Evolutionary conservation across 1,140 invertebrate species (phyloP), one percentile per base, ranked within the genome.

Genomic region (Brachionus rotundiformis): DNA sequence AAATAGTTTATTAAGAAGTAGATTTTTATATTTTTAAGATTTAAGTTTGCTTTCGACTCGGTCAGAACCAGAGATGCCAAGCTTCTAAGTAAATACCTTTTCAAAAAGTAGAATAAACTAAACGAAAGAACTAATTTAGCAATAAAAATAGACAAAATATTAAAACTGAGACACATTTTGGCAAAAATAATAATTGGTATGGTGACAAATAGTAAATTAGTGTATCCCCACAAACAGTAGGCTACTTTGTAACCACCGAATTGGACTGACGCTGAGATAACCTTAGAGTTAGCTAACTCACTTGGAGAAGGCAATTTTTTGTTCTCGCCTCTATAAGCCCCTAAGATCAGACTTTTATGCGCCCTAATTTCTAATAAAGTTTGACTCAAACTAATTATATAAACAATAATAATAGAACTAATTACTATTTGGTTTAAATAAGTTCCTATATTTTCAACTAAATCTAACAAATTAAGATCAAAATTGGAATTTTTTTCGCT

Each of bases 181-280:
- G 59, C 13, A 19, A 79, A 1, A 27, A 19, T 79, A 16, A 16
- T 10, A 19, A 54, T 13, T 11, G 59, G 11, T 0, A 54, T 19
- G n/a, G 19, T 59, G 11, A 63, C 11, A n/a, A 59, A 8, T 19
- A 79, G 59, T 11, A 59, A 23, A 39, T 31, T 44, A 23, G 63
- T 11, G 39, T 82, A 82, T 13, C 81, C 65, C 81, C 81, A 82
- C 10, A 82, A n/a, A 6, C 29, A 33, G 41, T 82, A 71, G 25
- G 63, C 81, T 10, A 82, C 54, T 19, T 33, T 10, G 13, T 49
- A 71, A 25, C 81, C 63, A 31, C 76, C 31, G 41, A 29, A 79
- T 27, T 79, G 76, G 23, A 79, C 11, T 19, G 76, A 79, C 5
- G 47, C 49, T 1, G 76, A 59, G 1, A 63, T 63, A 19, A 59